Base-by-base conservation (phyloP, 1,140 invertebrate species). In the Heliconius hewitsoni region DNA sequence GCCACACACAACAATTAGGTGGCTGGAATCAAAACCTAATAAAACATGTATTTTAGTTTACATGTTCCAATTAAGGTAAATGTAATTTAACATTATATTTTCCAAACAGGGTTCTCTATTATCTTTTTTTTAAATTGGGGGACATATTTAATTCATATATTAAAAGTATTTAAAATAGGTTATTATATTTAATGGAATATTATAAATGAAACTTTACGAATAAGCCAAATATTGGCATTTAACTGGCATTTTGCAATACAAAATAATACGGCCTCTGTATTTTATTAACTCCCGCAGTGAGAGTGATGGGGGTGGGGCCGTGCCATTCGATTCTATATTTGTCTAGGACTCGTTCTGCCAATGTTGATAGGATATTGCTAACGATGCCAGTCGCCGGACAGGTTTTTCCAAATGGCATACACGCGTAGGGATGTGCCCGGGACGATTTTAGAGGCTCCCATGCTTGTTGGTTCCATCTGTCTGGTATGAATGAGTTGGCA, bases 321-420 rank as follows among this genome's bases (percentile, higher is more conserved):
- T 94, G 92, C 93, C 93, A 94, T 76, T 94, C 93, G 8, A 94
- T 81, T 23, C 93, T 88, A 66, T 92, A 94, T 75, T 86, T 88
- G 34, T 93, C 89, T 19, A 93, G 39, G 0, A 94, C 82, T 39
- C 87, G 83, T 3, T 85, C 86, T 1, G 88, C 86, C 2, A 94
- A 72, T 0, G 88, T 77, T 1, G 82, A 78, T 1, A 93, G 80
- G 85, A 92, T 90, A 16, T 86, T 86, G 13, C 82, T 80, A 8
- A 87, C 85, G 18, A 91, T 74, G 9, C 87, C 90, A 27, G 86
- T 78, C 0, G 87, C 91, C 19, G 93, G 93, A 39, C 93, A 94
- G 16, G 80, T 73, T 71, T 90, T 85, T 0, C 93, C 93, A 42
- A 91, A 92, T 4, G 93, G 93, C 76, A 87, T 79, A 11, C 87